Percentiles rank a stretch among this genome's conserved stretches.
Conservation (phyloP, 2,888 invertebrate genomes). For the Phengaris alcon region DNA sequence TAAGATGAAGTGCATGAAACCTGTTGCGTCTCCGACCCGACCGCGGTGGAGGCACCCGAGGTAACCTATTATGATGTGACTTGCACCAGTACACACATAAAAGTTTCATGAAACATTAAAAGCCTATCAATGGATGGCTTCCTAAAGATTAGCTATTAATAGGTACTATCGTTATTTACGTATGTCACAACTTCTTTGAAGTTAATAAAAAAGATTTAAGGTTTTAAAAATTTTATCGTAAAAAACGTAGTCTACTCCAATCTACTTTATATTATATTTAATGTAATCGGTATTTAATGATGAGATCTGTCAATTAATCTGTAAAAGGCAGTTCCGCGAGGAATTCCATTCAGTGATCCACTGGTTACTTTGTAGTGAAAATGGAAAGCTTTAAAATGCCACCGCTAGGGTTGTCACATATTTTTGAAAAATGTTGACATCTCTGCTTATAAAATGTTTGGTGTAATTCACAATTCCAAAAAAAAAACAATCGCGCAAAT, state of each 20-base stretch:
- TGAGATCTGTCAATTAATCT: neutral
- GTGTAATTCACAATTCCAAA: too few relatives aligned
- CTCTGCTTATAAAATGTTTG: neutral
- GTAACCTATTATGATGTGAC: neutral
- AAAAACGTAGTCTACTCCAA: too few relatives aligned
- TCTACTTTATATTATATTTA: neutral
- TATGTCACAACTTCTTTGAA: neutral
- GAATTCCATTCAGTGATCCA: slow-evolving; percentile 16
- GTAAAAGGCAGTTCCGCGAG: neutral
- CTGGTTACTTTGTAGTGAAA: slow-evolving; percentile 2
- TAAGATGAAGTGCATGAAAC: slow-evolving; percentile 14
- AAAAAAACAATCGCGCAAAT: too few relatives aligned
- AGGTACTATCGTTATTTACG: neutral
- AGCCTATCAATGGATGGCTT: neutral
- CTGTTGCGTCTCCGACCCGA: neutral
- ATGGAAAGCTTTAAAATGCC: slow-evolving; percentile 4
- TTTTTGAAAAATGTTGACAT: neutral
- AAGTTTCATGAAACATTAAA: slow-evolving; percentile 22
- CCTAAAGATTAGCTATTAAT: slow-evolving; percentile 12
- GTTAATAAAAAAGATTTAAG: neutral
- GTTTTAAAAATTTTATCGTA: neutral
- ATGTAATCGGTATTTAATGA: slow-evolving; percentile 1
- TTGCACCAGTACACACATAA: neutral
- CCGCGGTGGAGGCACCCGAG: neutral
- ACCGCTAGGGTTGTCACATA: neutral